Evolutionary conservation across 1,140 invertebrate genomes (phyloP).

Genomic region (Drosophila parabipectinata): DNA sequence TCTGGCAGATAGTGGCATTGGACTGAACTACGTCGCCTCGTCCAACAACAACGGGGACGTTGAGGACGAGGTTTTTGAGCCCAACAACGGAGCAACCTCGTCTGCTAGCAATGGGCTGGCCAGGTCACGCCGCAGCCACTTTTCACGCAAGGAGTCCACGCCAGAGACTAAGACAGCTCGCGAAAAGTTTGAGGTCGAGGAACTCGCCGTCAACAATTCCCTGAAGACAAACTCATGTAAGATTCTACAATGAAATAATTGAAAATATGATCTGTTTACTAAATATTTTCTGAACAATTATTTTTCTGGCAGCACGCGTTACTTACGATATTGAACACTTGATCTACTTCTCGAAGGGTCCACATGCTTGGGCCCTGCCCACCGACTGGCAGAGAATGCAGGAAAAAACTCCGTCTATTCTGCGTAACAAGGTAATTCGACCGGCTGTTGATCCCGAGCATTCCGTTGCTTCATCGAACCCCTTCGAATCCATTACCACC

Average conservation of each 20-base stretch:
- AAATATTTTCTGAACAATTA: too few relatives aligned
- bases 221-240: conserved; percentile 65
- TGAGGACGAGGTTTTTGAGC: conserved; percentile 82
- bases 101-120: conserved; percentile 65
- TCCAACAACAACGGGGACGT: conserved; percentile 69
- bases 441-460: conserved; percentile 15
- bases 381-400: conserved; percentile 75
- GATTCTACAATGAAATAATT: background rate
- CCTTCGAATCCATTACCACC: conserved; percentile 29
- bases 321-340: conserved; percentile 80
- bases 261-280: too few relatives aligned
- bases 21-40: conserved; percentile 66
- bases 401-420: conserved; percentile 71
- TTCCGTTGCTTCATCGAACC: conserved; percentile 30
- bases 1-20: conserved; percentile 81
- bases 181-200: conserved; percentile 55
- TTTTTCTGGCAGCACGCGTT: conserved; percentile 57
- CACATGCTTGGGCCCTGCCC: conserved; percentile 76
- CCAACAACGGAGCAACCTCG: conserved; percentile 36
- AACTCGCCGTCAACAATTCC: conserved; percentile 23
- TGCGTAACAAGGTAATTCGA: conserved; percentile 83
- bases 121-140: conserved; percentile 82
- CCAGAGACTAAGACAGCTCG: conserved; percentile 66
- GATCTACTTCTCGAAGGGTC: conserved; percentile 79
- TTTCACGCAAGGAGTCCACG: conserved; percentile 82